Evolutionary conservation across 2,113 vertebrate genomes (phyloP), one percentile per base, ranked within the genome.

Genomic region (Ceuthmochares aereus): DNA sequence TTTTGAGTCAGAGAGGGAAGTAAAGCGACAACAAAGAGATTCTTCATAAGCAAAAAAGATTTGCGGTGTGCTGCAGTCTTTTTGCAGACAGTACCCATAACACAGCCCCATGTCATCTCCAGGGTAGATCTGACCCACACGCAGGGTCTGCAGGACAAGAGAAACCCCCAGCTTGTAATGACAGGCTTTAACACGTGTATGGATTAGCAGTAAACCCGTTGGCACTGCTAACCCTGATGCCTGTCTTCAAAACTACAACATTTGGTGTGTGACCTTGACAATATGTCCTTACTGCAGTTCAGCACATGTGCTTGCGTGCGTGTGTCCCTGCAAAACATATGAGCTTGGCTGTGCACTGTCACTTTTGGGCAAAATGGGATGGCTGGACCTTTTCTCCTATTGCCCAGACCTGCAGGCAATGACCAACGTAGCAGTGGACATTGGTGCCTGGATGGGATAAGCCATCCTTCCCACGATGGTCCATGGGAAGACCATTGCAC

Each of bases 301-400:
- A 36, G 51, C 56, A 19, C 4, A 0, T 1, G 45, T 45, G 62
- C 23, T 13, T 29, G 21, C 1, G 4, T 10, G 16, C 1, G 0
- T n/a, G 12, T 56, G 59, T 13, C 58, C 52, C 42, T 80, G 54
- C 49, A 42, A 27, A 72, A 21, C 49, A 9, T 1, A 1, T 6
- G 25, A 47, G 54, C 54, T n/a, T 36, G 34, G 47, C 63, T 0
- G 0, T 27, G 26, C 10, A 0, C 36, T 30, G 60, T 32, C 40
- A 19, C 18, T 1, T 49, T 56, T 25, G 47, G 52, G 62, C 30
- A 55, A 16, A 67, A 21, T 9, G 45, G 94, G 72, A 9, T 18
- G 43, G 29, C 32, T 56, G 58, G 29, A 6, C 1, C 13, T 23
- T n/a, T 36, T 17, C 14, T 76, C 8, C 58, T 34, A 0, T 37